These are phyloP conservation scores for Meloidogyne exigua DNA, from an alignment of 1,140 invertebrate species.

Conservation along the genomic window DNA sequence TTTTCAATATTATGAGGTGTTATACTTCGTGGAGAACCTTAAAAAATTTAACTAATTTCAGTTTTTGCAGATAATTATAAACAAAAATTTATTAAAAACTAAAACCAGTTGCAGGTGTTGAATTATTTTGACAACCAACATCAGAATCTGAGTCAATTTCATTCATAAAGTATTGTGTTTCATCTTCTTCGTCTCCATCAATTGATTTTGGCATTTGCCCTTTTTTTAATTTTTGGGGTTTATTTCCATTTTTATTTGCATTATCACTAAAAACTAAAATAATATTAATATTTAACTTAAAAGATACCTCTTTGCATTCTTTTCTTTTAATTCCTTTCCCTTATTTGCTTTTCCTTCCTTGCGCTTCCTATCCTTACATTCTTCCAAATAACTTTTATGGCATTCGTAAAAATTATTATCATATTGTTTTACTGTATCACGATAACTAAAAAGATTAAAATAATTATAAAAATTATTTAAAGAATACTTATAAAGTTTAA, in stretches of 20 bases:
- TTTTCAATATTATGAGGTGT: not conserved
- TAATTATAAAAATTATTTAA: not conserved
- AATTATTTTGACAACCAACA: not conserved
- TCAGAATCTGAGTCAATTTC: not conserved
- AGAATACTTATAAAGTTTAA: conserved; percentile 68
- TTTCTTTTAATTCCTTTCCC: not conserved
- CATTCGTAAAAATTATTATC: conserved; percentile 65
- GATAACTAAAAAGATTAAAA: conserved; percentile 65
- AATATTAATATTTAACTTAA: not conserved
- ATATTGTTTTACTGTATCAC: conserved; percentile 67
- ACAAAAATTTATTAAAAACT: not conserved
- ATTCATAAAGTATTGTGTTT: not conserved
- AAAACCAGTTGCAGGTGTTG: not conserved
- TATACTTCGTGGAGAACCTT: conserved; percentile 1
- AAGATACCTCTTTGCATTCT: not conserved
- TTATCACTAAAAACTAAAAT: not conserved
- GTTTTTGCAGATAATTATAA: not conserved
- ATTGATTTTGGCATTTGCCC: not conserved
- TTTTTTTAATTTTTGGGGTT: not conserved
- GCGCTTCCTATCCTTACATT: conserved; percentile 38
- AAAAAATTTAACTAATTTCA: not conserved
- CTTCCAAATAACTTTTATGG: conserved; percentile 56
- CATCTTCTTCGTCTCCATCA: not conserved
- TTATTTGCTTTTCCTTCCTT: conserved; percentile 15
- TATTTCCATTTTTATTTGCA: not conserved